A percentile compares a stretch with the other conserved stretches of the same genome.
Evolutionary conservation across 1,140 invertebrate genomes (phyloP).

Genomic region (Drosophila saltans): DNA sequence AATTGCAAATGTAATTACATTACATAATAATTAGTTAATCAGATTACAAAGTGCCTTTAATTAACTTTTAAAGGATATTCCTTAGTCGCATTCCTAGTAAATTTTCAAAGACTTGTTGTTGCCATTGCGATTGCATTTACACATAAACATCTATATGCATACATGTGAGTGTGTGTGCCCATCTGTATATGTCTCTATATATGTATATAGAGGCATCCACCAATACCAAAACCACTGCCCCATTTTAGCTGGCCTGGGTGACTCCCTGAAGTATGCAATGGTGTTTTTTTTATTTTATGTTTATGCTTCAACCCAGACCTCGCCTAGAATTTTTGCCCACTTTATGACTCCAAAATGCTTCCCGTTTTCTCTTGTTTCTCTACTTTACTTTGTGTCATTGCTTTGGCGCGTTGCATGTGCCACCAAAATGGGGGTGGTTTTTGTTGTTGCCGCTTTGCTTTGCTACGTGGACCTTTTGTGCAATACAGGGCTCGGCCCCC

Average conservation of each 20-base stretch:
- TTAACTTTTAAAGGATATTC: not conserved
- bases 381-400: conserved; percentile 28
- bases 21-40: no score
- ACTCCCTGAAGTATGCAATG: conserved; percentile 71
- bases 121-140: conserved; percentile 21
- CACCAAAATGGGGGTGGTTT: conserved; percentile 33
- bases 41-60: not conserved
- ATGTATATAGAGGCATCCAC: conserved; percentile 22
- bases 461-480: conserved; percentile 57
- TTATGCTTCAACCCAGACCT: conserved; percentile 55
- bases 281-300: conserved; percentile 39
- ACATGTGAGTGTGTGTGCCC: not conserved
- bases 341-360: conserved; percentile 64
- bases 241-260: conserved; percentile 57
- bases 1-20: no score
- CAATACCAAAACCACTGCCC: conserved; percentile 38
- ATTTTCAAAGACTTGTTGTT: conserved; percentile 1
- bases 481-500: conserved; percentile 46
- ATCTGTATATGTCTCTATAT: conserved; percentile 13
- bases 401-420: conserved; percentile 33
- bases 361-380: conserved; percentile 11
- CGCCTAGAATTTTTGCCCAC: conserved; percentile 66
- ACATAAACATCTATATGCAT: conserved; percentile 15
- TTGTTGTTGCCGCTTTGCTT: conserved; percentile 44
- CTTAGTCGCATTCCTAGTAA: not conserved